Evolutionary conservation across 2,113 vertebrate genomes (phyloP).

Genomic region (Rissa tridactyla): DNA sequence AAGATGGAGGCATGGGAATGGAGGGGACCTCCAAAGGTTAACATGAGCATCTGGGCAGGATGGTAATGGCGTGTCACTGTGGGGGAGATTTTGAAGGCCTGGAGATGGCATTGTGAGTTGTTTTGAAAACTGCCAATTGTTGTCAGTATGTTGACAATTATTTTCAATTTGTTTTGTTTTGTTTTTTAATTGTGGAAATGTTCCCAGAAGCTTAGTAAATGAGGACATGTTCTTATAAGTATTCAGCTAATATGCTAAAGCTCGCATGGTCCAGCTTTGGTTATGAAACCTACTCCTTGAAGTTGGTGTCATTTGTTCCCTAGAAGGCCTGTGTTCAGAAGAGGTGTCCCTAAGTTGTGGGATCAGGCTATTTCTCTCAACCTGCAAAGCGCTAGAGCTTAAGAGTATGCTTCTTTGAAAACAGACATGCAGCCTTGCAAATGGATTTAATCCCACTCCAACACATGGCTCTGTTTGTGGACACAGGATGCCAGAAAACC

Average conservation of each 20-base stretch:
- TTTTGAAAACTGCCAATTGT: constrained; percentile 46
- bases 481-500: neutral
- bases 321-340: neutral
- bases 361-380: neutral
- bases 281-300: neutral
- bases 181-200: constrained; percentile 67
- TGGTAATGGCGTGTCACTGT: neutral
- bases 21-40: neutral
- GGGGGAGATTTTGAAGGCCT: constrained; percentile 21
- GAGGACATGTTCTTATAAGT: constrained; percentile 45
- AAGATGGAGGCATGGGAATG: neutral
- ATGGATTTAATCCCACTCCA: constrained; percentile 1
- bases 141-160: constrained; percentile 59
- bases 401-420: neutral
- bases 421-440: neutral
- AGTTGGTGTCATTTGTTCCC: neutral
- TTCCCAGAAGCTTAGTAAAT: constrained; percentile 63
- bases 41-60: neutral
- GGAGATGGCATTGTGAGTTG: constrained; percentile 42
- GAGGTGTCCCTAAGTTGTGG: neutral
- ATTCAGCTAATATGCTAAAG: neutral
- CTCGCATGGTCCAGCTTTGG: neutral
- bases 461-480: neutral
- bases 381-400: neutral
- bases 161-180: constrained; percentile 70